phyloP scores from a whole-genome alignment of 2,888 invertebrate genomes.

The Zhuqinia jingwanae region DNA sequence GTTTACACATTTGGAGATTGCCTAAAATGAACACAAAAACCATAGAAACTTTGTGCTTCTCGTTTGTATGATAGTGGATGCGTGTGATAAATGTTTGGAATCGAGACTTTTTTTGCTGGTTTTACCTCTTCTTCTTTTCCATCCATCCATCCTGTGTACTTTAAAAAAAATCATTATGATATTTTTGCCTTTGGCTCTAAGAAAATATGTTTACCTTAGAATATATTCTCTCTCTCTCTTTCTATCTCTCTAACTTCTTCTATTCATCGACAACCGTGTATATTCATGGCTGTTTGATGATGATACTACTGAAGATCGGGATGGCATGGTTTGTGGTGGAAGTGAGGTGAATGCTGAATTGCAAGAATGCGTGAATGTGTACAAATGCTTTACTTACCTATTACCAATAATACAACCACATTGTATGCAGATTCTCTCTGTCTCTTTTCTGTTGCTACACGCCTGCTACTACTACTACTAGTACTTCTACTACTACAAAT shows the following conservation, averaged over 20 bases:
- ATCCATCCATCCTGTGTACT: conserved; percentile 11
- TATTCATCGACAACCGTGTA: conserved; percentile 20
- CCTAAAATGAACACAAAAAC: too few species aligned
- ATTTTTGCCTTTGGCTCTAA: conserved; percentile 59
- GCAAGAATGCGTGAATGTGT: conserved; percentile 33
- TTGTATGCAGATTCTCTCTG: conserved; percentile 60
- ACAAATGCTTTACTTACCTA: neutral
- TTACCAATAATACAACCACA: conserved; percentile 20
- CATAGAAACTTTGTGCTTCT: conserved; percentile 1
- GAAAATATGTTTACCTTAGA: conserved; percentile 43
- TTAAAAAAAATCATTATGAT: conserved; percentile 26
- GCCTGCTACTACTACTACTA: too few species aligned
- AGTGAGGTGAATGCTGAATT: conserved; percentile 42
- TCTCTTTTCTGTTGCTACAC: too few species aligned
- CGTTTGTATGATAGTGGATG: neutral
- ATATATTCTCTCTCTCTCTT: too few species aligned
- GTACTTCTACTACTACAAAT: too few species aligned
- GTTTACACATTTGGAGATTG: conserved; percentile 39
- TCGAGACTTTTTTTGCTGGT: conserved; percentile 34
- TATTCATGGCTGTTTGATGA: conserved; percentile 5
- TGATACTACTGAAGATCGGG: conserved; percentile 9
- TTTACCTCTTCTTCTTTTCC: conserved; percentile 21
- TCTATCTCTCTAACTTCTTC: too few species aligned
- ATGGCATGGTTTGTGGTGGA: conserved; percentile 30
- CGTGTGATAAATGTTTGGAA: conserved; percentile 43